phyloP scores from a whole-genome alignment of 2,888 invertebrate species.

The Hermodice carunculata region DNA sequence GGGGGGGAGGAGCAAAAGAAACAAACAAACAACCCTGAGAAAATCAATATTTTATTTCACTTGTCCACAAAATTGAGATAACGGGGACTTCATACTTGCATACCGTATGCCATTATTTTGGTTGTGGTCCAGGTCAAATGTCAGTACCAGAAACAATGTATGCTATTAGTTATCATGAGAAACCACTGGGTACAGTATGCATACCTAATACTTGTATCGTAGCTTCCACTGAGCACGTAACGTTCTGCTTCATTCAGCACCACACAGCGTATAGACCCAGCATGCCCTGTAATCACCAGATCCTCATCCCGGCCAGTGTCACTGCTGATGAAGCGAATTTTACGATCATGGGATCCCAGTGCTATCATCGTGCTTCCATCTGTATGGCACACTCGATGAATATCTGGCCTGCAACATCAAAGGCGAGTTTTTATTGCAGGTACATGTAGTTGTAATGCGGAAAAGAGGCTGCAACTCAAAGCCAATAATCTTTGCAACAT shows the following conservation, averaged over 20 bases:
- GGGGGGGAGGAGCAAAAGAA: no score
- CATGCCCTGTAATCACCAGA: slow-evolving; percentile 66
- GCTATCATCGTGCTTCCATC: slow-evolving; percentile 63
- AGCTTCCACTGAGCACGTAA: slow-evolving; percentile 67
- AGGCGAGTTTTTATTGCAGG: no score
- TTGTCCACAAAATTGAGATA: no score
- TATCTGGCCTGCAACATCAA: slow-evolving; percentile 25
- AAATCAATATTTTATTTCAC: no score
- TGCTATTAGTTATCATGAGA: neutral
- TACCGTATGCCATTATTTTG: no score
- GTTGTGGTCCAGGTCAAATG: no score
- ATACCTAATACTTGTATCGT: slow-evolving; percentile 68
- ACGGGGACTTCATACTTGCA: no score
- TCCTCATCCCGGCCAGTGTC: slow-evolving; percentile 51
- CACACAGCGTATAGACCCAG: slow-evolving; percentile 67
- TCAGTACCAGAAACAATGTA: no score
- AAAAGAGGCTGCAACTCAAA: no score
- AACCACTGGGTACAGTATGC: neutral
- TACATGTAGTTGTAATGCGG: no score
- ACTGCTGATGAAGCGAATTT: slow-evolving; percentile 58
- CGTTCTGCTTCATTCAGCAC: slow-evolving; percentile 55
- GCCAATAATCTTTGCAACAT: no score
- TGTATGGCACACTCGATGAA: slow-evolving; percentile 57
- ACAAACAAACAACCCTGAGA: no score
- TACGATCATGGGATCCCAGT: slow-evolving; percentile 65